Percentiles rank a stretch among this genome's conserved stretches.
Evolutionary conservation across 2,113 vertebrate genomes (phyloP).

Genomic region (Cynocephalus volans): DNA sequence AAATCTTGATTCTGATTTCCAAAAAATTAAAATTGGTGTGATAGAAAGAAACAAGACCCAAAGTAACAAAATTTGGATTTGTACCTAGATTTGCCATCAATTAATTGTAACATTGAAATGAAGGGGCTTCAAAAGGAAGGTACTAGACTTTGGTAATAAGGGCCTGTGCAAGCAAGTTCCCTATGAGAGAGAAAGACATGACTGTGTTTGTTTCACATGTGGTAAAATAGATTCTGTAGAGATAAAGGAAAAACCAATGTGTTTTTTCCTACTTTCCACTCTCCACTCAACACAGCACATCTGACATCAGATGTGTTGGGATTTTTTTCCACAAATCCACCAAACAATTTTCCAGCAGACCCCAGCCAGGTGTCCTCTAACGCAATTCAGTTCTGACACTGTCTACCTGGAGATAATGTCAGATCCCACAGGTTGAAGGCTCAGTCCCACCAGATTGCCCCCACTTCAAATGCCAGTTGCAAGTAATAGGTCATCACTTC

Average conservation of each 20-base stretch:
- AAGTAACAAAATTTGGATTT: background rate
- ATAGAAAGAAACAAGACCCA: background rate
- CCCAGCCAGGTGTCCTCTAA: background rate
- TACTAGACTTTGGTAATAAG: background rate
- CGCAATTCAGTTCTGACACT: background rate
- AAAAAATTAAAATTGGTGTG: background rate
- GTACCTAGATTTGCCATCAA: background rate
- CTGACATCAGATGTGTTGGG: background rate
- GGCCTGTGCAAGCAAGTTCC: background rate
- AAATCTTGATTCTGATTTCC: conserved; percentile 4
- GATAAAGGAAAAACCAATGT: background rate
- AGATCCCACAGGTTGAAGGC: background rate
- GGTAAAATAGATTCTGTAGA: background rate
- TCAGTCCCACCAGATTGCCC: background rate
- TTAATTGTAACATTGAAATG: background rate
- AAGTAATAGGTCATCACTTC: background rate
- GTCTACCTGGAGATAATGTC: background rate
- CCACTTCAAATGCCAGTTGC: background rate
- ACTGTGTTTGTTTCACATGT: background rate
- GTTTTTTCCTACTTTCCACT: background rate
- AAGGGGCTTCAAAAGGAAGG: background rate
- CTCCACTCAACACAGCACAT: background rate
- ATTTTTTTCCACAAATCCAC: background rate
- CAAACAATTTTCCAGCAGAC: background rate
- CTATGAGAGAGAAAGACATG: background rate